Conservation (phyloP, 1,140 invertebrate species). For the Diorhabda sublineata region DNA sequence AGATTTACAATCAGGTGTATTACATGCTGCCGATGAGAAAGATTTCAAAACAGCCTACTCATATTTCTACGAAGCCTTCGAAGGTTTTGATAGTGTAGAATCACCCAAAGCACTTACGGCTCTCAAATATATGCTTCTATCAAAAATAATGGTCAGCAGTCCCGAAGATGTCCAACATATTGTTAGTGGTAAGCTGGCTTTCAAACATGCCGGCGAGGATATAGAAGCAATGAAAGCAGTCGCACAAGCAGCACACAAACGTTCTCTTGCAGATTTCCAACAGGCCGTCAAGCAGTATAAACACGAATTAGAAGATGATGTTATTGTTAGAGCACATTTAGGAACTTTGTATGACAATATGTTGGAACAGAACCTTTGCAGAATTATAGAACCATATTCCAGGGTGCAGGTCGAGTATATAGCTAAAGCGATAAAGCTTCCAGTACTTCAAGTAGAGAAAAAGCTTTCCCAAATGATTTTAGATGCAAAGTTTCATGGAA, state of each 20-base stretch:
- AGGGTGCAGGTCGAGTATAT: conserved; percentile 83
- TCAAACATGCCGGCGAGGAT: conserved; percentile 93
- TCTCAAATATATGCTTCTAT: conserved; percentile 98
- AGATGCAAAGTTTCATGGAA: conserved; percentile 95
- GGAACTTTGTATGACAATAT: conserved; percentile 97
- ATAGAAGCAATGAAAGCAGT: conserved; percentile 98
- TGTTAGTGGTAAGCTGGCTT: conserved; percentile 91
- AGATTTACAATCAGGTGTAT: conserved; percentile 95
- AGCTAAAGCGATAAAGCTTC: conserved; percentile 82
- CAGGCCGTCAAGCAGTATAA: conserved; percentile 80
- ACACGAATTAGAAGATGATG: conserved; percentile 90
- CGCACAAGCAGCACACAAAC: conserved; percentile 91
- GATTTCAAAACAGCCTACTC: conserved; percentile 99
- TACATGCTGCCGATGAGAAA: conserved; percentile 98
- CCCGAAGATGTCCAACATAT: conserved; percentile 96
- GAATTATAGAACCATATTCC: conserved; percentile 98
- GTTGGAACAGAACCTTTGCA: conserved; percentile 97
- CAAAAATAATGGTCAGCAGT: conserved; percentile 95
- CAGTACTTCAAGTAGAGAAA: conserved; percentile 90
- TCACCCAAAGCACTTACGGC: conserved; percentile 86
- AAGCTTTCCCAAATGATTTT: conserved; percentile 99
- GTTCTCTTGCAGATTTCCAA: conserved; percentile 95
- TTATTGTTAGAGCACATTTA: conserved; percentile 93
- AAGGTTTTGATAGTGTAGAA: conserved; percentile 96
- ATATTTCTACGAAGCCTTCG: conserved; percentile 99